Base-by-base conservation (phyloP, 2,888 invertebrate genomes). In the Metallyticus violacea region DNA sequence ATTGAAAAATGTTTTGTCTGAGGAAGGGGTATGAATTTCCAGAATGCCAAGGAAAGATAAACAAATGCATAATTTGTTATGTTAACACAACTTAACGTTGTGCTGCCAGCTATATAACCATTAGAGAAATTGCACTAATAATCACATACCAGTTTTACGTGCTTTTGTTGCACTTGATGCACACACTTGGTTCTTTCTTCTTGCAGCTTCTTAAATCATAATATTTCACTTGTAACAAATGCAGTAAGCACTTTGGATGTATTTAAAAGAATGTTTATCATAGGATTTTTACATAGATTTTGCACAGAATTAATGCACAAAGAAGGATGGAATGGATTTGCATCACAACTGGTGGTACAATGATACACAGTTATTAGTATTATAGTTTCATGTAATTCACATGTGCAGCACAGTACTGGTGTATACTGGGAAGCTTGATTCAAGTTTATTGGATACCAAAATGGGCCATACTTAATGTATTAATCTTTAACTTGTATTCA, bases 101-200 rank as follows among this genome's bases (percentile, higher is more conserved):
- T 80, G 28, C 29, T 80, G 80, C 29, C 80, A 80, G 28, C 28
- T 80, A 80, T n/a, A 80, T 80, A 27, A 27, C 29, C 28, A 62
- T 62, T 62, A 28, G 29, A 80, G 22, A 62, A 9, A 80, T 80
- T 28, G 7, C 28, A 28, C n/a, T 80, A 7, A 15, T 29, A 84
- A 77, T 77, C 76, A 77, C 27, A 27, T 77, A 7, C 26, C 28
- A 26, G 27, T 26, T 84, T 76, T 27, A 62, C 26, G 27, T 26
- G 84, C 84, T 84, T 84, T n/a, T 77, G 84, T 84, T 26, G 76
- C 77, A 84, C 84, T 76, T 29, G 84, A 27, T 22, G 81, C 29
- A 28, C 29, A 25, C 81, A 26, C 26, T 30, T 28, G 81, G 28
- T 28, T 81, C 29, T 30, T 29, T 30, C 29, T 81, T 25, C 25